phyloP scores from a whole-genome alignment of 1,140 invertebrate species.

The Scaptomyza pallida region DNA sequence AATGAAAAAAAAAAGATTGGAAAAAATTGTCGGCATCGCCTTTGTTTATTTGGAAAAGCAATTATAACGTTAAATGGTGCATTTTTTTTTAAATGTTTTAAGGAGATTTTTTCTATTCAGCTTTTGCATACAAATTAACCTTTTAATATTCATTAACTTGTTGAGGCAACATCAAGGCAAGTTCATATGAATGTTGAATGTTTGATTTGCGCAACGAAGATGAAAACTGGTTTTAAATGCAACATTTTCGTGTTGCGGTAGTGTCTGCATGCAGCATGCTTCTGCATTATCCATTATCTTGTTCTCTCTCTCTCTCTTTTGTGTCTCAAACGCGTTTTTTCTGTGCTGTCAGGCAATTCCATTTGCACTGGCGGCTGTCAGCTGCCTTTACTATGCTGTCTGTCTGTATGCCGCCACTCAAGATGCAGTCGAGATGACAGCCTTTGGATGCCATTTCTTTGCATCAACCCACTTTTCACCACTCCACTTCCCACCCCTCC shows the following conservation, averaged over 20 bases:
- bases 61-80: constrained; percentile 40
- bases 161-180: constrained; percentile 30
- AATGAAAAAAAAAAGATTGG: constrained; percentile 10
- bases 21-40: constrained; percentile 3
- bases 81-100: constrained; percentile 13
- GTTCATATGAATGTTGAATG: constrained; percentile 16
- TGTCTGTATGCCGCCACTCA: constrained; percentile 43
- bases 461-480: no score
- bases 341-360: constrained; percentile 62
- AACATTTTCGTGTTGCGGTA: constrained; percentile 3
- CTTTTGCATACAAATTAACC: constrained; percentile 44
- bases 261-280: constrained; percentile 10
- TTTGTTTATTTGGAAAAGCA: constrained; percentile 22
- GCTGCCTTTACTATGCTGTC: constrained; percentile 48
- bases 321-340: constrained; percentile 14
- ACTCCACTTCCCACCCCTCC: constrained; percentile 38
- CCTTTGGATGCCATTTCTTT: constrained; percentile 57
- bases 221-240: constrained; percentile 27
- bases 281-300: constrained; percentile 13
- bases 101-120: not conserved
- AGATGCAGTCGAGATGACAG: constrained; percentile 65
- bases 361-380: constrained; percentile 65
- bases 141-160: constrained; percentile 40
- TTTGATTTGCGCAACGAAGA: not conserved
- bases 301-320: not conserved